Evolutionary conservation across 2,113 vertebrate genomes (phyloP).

Genomic region (Polyodon spathula): DNA sequence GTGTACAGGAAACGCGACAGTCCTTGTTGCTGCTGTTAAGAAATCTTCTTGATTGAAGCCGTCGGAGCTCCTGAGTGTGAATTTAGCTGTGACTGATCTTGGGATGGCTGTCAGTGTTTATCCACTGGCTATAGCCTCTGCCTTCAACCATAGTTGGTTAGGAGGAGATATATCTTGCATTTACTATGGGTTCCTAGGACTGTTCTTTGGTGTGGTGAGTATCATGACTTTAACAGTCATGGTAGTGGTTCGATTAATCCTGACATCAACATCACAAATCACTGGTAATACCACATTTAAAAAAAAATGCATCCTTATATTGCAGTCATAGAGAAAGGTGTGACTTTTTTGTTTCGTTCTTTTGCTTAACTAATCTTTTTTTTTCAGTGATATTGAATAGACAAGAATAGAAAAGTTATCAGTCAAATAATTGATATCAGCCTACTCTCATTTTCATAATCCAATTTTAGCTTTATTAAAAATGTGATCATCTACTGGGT

Average conservation of each 20-base stretch:
- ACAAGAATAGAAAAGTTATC: too few species aligned
- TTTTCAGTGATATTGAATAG: too few species aligned
- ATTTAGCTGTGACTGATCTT: constrained; percentile 8
- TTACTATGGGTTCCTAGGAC: constrained; percentile 5
- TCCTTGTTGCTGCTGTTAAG: not conserved
- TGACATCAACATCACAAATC: not conserved
- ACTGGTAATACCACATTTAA: not conserved
- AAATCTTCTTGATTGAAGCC: not conserved
- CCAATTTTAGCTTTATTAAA: too few species aligned
- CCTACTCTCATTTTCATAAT: too few species aligned
- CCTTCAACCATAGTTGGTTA: constrained; percentile 7
- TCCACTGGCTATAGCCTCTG: constrained; percentile 9
- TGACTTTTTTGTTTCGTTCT: too few species aligned
- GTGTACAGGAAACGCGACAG: constrained; percentile 1
- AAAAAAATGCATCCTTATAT: not conserved
- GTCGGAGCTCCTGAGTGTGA: constrained; percentile 4
- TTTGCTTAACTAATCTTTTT: too few species aligned
- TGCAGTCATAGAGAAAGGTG: too few species aligned
- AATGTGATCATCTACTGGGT: too few species aligned
- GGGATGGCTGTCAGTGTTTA: constrained; percentile 1
- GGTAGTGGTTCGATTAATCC: constrained; percentile 11
- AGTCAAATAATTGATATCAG: too few species aligned
- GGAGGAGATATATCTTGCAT: not conserved
- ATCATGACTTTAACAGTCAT: constrained; percentile 6
- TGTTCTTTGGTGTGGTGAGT: constrained; percentile 7